A percentile compares a stretch with the other conserved stretches of the same genome.
These are phyloP conservation scores for Megalops cyprinoides DNA, from an alignment of 2,797 vertebrate species.

Conservation along the genomic window DNA sequence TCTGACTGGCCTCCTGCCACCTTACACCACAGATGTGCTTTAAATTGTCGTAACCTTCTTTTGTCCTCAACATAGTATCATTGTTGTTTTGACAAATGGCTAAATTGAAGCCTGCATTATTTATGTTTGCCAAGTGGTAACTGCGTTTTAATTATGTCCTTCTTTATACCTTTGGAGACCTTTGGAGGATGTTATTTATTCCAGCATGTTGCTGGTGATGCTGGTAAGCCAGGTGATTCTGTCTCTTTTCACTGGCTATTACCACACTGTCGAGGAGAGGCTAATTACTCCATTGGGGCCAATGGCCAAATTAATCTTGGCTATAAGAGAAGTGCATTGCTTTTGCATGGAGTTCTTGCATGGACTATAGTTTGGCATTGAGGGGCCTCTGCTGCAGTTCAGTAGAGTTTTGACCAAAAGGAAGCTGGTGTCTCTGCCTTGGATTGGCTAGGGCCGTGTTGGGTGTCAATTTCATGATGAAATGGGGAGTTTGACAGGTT, in stretches of 20 bases:
- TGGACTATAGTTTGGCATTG: not conserved
- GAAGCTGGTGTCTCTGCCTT: constrained; percentile 10
- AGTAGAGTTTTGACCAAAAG: constrained; percentile 2
- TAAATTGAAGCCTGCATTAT: too few species aligned
- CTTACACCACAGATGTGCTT: too few species aligned
- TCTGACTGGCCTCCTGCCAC: too few species aligned
- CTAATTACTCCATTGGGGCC: not conserved
- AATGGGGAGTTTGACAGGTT: not conserved
- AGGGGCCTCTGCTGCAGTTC: not conserved
- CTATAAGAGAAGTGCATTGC: constrained; percentile 10
- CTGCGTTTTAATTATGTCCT: too few species aligned
- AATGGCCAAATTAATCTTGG: not conserved
- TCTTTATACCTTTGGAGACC: not conserved
- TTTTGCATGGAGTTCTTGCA: constrained; percentile 1
- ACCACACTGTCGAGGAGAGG: not conserved
- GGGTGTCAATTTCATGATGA: not conserved
- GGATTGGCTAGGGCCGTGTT: too few species aligned
- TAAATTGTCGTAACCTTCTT: too few species aligned
- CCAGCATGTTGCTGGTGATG: not conserved
- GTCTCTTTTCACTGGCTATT: not conserved
- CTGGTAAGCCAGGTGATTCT: not conserved
- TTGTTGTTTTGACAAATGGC: too few species aligned
- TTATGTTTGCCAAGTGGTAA: too few species aligned
- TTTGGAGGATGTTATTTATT: not conserved
- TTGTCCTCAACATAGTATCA: too few species aligned